A percentile compares a stretch with the other conserved stretches of the same genome.
Conservation (phyloP, 92 coral and sea anemone species). For the Porites cylindrica region DNA sequence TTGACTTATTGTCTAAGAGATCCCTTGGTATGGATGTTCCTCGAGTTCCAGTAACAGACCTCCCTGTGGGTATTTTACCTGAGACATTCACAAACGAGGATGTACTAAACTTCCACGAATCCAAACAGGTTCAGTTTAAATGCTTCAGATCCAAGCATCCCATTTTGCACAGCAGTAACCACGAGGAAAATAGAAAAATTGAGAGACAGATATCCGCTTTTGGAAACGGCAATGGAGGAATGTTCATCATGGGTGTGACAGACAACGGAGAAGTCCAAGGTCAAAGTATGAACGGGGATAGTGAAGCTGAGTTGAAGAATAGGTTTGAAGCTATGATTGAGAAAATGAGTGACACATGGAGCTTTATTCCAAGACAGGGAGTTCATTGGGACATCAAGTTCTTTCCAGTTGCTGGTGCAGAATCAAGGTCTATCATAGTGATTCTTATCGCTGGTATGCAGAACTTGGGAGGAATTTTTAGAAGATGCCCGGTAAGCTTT, state of each 20-base stretch:
- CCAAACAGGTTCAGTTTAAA: neutral
- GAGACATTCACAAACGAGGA: neutral
- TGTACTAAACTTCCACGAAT: neutral
- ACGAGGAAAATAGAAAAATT: neutral
- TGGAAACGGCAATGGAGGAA: slow-evolving; percentile 6
- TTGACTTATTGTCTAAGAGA: neutral
- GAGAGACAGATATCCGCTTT: neutral
- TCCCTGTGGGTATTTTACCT: neutral
- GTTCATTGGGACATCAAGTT: slow-evolving; percentile 13
- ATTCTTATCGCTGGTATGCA: slow-evolving; percentile 15
- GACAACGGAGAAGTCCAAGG: neutral
- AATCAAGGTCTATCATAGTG: neutral
- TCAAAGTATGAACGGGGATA: neutral
- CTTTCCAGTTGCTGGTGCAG: neutral
- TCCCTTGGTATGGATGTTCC: neutral
- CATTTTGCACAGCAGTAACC: neutral
- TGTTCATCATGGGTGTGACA: neutral
- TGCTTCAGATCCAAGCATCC: neutral
- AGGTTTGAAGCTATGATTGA: neutral
- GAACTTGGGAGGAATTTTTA: slow-evolving; percentile 12
- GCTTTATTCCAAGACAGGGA: neutral
- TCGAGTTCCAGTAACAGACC: neutral
- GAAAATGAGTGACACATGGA: neutral
- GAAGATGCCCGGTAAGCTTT: neutral
- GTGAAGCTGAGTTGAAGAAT: neutral